Evolutionary conservation across 2,888 invertebrate genomes (phyloP), one percentile per base, ranked within the genome.

Genomic region (Thelaira solivaga): DNA sequence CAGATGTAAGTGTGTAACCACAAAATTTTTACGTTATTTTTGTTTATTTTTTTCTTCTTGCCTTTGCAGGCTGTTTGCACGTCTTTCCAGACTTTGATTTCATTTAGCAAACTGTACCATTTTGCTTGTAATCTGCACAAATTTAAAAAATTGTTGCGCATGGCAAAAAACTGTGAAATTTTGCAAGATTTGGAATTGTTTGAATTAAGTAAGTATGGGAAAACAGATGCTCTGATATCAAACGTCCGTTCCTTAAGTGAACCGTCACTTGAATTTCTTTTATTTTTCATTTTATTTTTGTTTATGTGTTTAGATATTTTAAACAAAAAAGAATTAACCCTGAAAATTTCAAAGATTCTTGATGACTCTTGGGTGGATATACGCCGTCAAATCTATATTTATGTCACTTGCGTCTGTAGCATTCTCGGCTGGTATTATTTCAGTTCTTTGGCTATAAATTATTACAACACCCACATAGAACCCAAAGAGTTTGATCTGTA

Each of bases 121-220:
- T 75, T 76, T 39, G 41, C 31, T 16, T 55, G 67, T 13, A 45
- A 18, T 24, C 71, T 68, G 31, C 51, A 71, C 6, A 26, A 20
- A 7, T 57, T 78, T 10, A 53, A 71, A n/a, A 45, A 64, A 7
- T 6, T 81, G 5, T 29, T 77, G 10, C 16, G 31, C 2, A 47
- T 55, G 4, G 78, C 62, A 0, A 26, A 71, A 47, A 47, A 34
- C 7, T 43, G 69, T 16, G 57, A 78, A 18, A 41, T 78, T 41
- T 55, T 81, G 18, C 36, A 59, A 11, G 22, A 80, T 16, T 39
- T 80, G 2, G 72, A 71, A n/a, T 34, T 81, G 43, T 69, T 81
- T 16, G 36, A 81, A 59, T 36, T 79, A 57, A 62, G 79, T 73
- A 73, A 10, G 45, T 26, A 45, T 31, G n/a, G n/a, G n/a, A n/a